Evolutionary conservation across 2,797 vertebrate genomes (phyloP).

Genomic region (Pogoniulus pusillus): DNA sequence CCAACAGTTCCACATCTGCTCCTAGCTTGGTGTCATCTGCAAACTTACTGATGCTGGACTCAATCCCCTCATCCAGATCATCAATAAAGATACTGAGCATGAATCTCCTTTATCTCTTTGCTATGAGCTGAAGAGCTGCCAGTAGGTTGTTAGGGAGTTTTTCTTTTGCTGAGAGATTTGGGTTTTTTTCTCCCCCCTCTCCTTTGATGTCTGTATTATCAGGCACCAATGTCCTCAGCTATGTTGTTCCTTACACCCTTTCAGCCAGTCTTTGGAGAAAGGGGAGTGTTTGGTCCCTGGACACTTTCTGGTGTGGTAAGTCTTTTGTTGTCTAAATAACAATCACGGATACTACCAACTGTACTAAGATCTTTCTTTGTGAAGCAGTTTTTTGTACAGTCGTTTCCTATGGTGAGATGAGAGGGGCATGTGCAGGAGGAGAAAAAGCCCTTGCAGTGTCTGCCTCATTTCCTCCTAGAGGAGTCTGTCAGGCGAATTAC

Average conservation of each 20-base stretch:
- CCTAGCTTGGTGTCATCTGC: too few relatives aligned
- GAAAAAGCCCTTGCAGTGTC: neutral
- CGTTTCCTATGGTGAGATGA: neutral
- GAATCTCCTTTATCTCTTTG: neutral
- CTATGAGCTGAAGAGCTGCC: neutral
- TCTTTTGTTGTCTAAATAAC: neutral
- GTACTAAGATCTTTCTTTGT: neutral
- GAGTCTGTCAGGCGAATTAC: neutral
- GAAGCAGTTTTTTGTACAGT: neutral
- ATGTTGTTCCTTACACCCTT: too few relatives aligned
- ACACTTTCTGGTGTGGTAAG: slow-evolving; percentile 91
- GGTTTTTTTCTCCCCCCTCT: too few relatives aligned
- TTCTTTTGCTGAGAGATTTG: too few relatives aligned
- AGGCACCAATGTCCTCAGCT: too few relatives aligned
- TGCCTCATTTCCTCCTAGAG: neutral
- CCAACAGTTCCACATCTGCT: too few relatives aligned
- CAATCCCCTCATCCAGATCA: too few relatives aligned
- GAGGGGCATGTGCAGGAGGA: neutral
- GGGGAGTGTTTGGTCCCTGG: slow-evolving; percentile 94
- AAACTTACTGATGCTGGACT: too few relatives aligned
- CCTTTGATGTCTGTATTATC: too few relatives aligned
- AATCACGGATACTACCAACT: neutral
- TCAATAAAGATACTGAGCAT: too few relatives aligned
- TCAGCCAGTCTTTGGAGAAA: too few relatives aligned
- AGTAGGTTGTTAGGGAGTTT: too few relatives aligned